Conservation (phyloP, 2,113 vertebrate genomes). For the Phaethon lepturus region DNA sequence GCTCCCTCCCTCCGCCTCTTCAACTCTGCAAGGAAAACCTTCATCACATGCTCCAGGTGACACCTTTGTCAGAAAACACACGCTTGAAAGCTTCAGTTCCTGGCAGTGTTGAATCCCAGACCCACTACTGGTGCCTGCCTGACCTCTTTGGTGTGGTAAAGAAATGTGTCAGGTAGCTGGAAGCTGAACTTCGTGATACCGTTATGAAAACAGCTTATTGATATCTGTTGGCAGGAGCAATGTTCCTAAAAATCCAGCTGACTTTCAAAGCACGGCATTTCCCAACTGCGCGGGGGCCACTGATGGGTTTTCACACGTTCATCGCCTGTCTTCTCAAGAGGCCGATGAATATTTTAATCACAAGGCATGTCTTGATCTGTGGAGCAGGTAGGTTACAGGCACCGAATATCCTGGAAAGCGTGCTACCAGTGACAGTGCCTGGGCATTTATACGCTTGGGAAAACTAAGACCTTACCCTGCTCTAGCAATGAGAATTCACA, state of each 20-base stretch:
- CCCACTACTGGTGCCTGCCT: not conserved
- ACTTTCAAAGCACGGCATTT: not conserved
- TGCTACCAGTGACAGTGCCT: not conserved
- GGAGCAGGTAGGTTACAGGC: not conserved
- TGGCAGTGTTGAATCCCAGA: not conserved
- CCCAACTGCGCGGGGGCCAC: fast-evolving
- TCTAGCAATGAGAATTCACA: not conserved
- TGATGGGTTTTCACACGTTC: not conserved
- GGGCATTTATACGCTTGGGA: not conserved
- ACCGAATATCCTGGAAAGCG: not conserved
- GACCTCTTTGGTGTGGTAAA: not conserved
- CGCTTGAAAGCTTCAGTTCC: not conserved
- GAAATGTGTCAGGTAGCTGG: not conserved
- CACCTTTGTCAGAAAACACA: not conserved
- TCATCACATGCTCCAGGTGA: fast-evolving
- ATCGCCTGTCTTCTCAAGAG: not conserved
- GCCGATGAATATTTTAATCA: not conserved
- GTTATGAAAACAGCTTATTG: not conserved
- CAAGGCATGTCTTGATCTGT: not conserved
- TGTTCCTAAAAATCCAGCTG: not conserved
- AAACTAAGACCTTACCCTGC: not conserved
- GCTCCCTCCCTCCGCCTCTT: not conserved
- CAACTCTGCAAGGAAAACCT: not conserved
- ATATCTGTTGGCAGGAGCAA: not conserved
- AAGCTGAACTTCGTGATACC: not conserved